phyloP scores from a whole-genome alignment of 2,888 invertebrate species.

The Boloria euphrosyne region DNA sequence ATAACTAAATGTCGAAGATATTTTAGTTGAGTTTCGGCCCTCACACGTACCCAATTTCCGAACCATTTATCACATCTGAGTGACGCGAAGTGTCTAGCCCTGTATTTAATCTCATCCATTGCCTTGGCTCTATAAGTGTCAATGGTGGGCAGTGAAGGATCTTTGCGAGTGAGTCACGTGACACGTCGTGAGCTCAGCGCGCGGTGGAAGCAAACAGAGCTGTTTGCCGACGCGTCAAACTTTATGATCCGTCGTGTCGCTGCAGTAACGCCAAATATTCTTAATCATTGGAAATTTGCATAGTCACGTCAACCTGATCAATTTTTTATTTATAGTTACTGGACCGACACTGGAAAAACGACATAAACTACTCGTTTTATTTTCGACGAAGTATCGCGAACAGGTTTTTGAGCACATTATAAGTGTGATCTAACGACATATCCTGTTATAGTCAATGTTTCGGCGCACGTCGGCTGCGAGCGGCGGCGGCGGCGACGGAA shows the following conservation, averaged over 20 bases:
- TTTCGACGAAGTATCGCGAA: conserved; percentile 19
- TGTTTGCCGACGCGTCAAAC: conserved; percentile 22
- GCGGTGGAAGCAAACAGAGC: conserved; percentile 13
- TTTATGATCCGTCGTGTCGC: conserved; percentile 11
- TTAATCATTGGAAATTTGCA: conserved; percentile 13
- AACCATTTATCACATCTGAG: conserved; percentile 18
- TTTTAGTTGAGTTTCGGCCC: conserved; percentile 1
- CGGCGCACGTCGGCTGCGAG: no score
- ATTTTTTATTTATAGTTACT: conserved; percentile 22
- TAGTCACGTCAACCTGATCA: conserved; percentile 21
- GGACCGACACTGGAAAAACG: conserved; percentile 21
- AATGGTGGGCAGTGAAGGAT: conserved; percentile 32
- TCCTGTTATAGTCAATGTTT: conserved; percentile 6
- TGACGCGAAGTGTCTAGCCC: conserved; percentile 16
- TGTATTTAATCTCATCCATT: conserved; percentile 25
- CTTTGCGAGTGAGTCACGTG: conserved; percentile 11
- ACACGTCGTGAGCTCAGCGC: conserved; percentile 17
- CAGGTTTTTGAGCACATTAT: conserved; percentile 22
- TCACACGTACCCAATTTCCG: background rate
- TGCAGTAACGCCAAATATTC: conserved; percentile 6
- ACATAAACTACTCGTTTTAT: conserved; percentile 20
- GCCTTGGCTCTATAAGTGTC: conserved; percentile 33
- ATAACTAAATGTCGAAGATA: conserved; percentile 4
- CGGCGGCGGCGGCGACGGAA: no score
- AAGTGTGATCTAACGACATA: conserved; percentile 8